These are phyloP conservation scores for Taphrorychus bicolor DNA, from an alignment of 2,888 invertebrate genomes.

Conservation along the genomic window DNA sequence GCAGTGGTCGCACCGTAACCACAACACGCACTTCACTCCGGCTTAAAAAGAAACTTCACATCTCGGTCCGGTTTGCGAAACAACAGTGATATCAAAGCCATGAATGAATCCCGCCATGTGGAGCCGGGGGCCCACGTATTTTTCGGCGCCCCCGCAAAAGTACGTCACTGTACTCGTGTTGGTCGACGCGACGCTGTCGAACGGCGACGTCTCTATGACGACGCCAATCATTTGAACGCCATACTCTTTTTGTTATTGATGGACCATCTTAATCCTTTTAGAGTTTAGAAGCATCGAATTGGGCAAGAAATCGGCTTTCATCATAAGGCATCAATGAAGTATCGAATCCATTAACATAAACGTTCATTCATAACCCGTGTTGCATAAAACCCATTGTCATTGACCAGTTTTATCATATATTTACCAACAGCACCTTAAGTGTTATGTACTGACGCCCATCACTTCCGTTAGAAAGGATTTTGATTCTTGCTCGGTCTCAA, in stretches of 20 bases:
- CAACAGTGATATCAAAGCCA: constrained; percentile 41
- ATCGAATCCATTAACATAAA: constrained; percentile 30
- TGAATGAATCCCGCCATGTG: constrained; percentile 43
- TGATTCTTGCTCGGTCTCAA: too few species aligned
- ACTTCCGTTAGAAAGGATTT: constrained; percentile 39
- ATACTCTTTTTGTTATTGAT: neutral
- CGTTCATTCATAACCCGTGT: constrained; percentile 32
- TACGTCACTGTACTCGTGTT: constrained; percentile 40
- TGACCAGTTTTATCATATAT: constrained; percentile 31
- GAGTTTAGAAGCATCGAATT: neutral
- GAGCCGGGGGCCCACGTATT: constrained; percentile 37
- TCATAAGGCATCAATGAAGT: constrained; percentile 26
- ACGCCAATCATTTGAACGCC: constrained; percentile 7
- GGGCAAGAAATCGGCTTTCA: neutral
- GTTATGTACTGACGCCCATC: constrained; percentile 35
- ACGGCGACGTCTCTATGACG: constrained; percentile 38
- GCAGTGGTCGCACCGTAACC: neutral
- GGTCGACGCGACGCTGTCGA: constrained; percentile 23
- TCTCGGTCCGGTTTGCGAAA: constrained; percentile 36
- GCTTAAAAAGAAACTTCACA: constrained; percentile 22
- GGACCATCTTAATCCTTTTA: neutral
- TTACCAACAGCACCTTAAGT: constrained; percentile 38
- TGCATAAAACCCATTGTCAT: constrained; percentile 38
- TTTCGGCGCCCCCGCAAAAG: constrained; percentile 40
- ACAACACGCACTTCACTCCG: constrained; percentile 12